Base-by-base conservation (phyloP, 2,113 vertebrate genomes). In the Jacana jacana region DNA sequence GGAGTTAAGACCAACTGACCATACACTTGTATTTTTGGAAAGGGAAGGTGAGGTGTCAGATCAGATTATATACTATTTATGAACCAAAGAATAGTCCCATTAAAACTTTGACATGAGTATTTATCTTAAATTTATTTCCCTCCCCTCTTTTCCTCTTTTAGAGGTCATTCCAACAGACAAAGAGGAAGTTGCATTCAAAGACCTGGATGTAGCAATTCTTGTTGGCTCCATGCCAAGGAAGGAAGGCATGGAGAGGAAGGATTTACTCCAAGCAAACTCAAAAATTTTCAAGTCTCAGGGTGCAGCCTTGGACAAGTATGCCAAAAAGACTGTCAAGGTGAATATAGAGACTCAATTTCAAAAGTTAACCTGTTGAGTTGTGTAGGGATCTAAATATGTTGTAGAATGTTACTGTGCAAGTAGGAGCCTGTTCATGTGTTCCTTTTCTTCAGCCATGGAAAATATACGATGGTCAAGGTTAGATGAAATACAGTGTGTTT, bases 171-270 rank as follows among this genome's bases (percentile, higher is more conserved):
- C 99, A 91, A 99, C 99, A 40, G 99, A 99, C 97, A 99, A 99
- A 94, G 99, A 99, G 94, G 99, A 99, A 88, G 98, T 99, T 81
- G 99, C 98, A 79, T 99, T 99, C 98, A 99, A 99, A 97, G 98
- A 99, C 91, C 97, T 99, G 64, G 99, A 99, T 54, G 92, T 99
- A 14, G 99, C 99, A 82, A 98, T 99, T 97, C 95, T 99, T 96
- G 99, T 99, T 96, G 99, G 99, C 46, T 99, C 99, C 91, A 99
- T 99, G 99, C 99, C 99, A 81, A 98, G 99, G 87, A 99, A 99
- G 96, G 99, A 99, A 90, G 99, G 99, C 84, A 99, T 99, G 99
- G 99, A 99, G 97, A 98, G 99, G 96, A 99, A 99, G 98, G 99
- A 99, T 97, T 98, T 99, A 49, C 98, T 99, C 51, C 99, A 99